These are phyloP conservation scores for Turnix velox DNA, from an alignment of 2,113 vertebrate genomes.

Conservation along the genomic window DNA sequence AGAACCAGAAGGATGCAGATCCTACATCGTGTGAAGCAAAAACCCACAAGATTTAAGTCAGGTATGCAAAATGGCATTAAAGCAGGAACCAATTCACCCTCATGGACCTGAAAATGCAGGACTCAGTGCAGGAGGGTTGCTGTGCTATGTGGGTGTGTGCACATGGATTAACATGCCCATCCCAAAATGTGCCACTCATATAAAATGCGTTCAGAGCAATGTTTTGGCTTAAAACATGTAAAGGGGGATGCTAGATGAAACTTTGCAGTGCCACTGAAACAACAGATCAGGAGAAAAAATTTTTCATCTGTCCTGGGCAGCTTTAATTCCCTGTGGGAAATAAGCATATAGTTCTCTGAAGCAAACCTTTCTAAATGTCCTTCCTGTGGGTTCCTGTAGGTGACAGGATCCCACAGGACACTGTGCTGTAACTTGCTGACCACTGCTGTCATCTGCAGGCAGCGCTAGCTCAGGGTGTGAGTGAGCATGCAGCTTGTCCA, in stretches of 20 bases:
- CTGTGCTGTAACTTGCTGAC: neutral
- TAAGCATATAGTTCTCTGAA: neutral
- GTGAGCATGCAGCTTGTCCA: neutral
- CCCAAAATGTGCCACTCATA: neutral
- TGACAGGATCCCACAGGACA: neutral
- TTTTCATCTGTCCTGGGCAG: neutral
- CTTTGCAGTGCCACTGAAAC: neutral
- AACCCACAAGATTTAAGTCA: neutral
- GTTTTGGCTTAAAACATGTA: neutral
- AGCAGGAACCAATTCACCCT: neutral
- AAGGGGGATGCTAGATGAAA: neutral
- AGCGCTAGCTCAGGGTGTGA: neutral
- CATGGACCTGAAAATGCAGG: neutral
- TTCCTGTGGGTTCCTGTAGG: neutral
- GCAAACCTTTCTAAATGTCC: neutral
- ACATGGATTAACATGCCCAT: neutral
- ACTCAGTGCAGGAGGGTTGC: neutral
- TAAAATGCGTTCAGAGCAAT: neutral
- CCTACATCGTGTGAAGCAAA: neutral
- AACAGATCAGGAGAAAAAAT: neutral
- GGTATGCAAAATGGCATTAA: neutral
- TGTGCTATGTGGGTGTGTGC: neutral
- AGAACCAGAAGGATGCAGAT: neutral
- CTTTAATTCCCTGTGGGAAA: neutral
- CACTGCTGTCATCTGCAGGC: slow-evolving; percentile 15